Evolutionary conservation across 2,797 vertebrate genomes (phyloP).

Genomic region (Gadopsis marmoratus): DNA sequence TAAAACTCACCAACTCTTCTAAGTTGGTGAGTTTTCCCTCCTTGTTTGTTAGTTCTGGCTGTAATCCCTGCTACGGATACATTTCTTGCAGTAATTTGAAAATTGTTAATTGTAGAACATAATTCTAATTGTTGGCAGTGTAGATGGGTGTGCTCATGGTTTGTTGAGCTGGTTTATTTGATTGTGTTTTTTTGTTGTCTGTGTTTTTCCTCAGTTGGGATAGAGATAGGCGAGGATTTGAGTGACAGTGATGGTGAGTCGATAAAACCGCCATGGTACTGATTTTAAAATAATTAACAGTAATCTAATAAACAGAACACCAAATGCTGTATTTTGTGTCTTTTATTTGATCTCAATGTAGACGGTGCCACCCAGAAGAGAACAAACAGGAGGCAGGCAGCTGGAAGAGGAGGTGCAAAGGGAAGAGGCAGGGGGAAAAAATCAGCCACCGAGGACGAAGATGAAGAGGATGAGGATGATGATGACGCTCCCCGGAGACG

Average conservation of each 20-base stretch:
- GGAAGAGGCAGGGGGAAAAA: slow-evolving; percentile 73
- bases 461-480: slow-evolving; percentile 72
- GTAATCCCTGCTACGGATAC: too few species aligned
- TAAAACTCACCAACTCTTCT: too few species aligned
- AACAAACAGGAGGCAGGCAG: slow-evolving; percentile 68
- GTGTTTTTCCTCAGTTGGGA: slow-evolving; percentile 82
- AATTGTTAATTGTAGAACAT: too few species aligned
- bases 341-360: slow-evolving; percentile 27
- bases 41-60: too few species aligned
- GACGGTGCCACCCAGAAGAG: slow-evolving; percentile 46
- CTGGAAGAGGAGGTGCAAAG: slow-evolving; percentile 69
- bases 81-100: too few species aligned
- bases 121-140: too few species aligned
- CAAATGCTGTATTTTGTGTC: not conserved
- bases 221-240: slow-evolving; percentile 87
- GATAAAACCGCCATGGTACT: not conserved
- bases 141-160: too few species aligned
- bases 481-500: slow-evolving; percentile 72
- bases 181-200: slow-evolving; percentile 21
- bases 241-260: slow-evolving; percentile 89
- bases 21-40: too few species aligned
- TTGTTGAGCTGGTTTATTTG: not conserved
- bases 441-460: slow-evolving; percentile 78
- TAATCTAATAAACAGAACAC: not conserved
- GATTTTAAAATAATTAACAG: not conserved